Conservation (phyloP, 2,888 invertebrate species). For the Sclerodermus sp. region DNA sequence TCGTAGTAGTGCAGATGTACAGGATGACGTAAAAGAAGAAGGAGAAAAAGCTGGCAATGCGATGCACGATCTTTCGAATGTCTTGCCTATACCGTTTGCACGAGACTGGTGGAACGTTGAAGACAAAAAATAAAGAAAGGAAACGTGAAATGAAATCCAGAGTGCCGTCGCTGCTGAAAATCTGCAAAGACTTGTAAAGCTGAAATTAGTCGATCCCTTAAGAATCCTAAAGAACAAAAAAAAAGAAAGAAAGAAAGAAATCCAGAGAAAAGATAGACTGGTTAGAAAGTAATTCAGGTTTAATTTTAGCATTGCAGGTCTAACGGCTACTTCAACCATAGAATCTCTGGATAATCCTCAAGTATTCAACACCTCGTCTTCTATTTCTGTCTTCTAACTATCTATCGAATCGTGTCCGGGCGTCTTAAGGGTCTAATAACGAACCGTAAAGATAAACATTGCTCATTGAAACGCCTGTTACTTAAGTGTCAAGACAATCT, state of each 20-base stretch:
- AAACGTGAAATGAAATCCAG: not conserved
- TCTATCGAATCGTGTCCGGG: not conserved
- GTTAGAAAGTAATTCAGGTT: too few relatives aligned
- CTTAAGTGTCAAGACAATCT: conserved; percentile 35
- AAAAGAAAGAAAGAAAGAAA: not conserved
- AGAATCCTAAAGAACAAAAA: too few relatives aligned
- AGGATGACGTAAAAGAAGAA: conserved; percentile 23
- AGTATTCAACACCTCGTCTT: too few relatives aligned
- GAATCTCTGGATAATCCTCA: too few relatives aligned
- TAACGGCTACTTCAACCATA: too few relatives aligned
- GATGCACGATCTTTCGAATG: conserved; percentile 32
- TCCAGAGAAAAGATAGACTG: not conserved
- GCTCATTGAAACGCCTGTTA: conserved; percentile 31
- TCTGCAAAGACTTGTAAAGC: too few relatives aligned
- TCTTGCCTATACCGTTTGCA: conserved; percentile 12
- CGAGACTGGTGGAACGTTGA: not conserved
- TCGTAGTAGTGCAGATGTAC: conserved; percentile 25
- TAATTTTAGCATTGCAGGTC: too few relatives aligned
- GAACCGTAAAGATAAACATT: conserved; percentile 29
- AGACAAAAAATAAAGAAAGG: not conserved
- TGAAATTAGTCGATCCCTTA: too few relatives aligned
- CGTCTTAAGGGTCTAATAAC: conserved; percentile 24
- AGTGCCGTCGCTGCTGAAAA: too few relatives aligned
- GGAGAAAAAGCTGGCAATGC: conserved; percentile 10
- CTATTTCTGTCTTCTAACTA: too few relatives aligned